Evolutionary conservation across 1,140 invertebrate species (phyloP).

Genomic region (Drosophila pectinifera): DNA sequence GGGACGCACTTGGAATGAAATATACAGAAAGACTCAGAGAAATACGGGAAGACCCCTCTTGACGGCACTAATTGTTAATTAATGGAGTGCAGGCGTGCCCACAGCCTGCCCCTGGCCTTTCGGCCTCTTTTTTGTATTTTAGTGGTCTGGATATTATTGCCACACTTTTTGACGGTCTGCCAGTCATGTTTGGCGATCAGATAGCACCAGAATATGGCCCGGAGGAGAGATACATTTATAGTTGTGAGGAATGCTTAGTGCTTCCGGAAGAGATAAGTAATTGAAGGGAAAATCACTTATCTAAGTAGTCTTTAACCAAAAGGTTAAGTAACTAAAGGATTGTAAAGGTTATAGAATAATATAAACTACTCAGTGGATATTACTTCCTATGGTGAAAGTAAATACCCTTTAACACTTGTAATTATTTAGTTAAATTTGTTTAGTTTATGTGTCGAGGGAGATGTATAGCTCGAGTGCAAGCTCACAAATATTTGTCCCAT

Average conservation of each 20-base stretch:
- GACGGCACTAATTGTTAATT: conserved; percentile 79
- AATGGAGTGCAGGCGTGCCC: conserved; percentile 71
- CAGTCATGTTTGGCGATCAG: conserved; percentile 32
- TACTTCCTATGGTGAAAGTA: too few species aligned
- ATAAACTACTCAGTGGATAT: too few species aligned
- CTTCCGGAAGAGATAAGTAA: conserved; percentile 4
- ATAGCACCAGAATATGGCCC: conserved; percentile 11
- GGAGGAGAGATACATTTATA: not conserved
- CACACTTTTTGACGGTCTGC: conserved; percentile 34
- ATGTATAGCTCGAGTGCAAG: too few species aligned
- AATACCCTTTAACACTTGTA: not conserved
- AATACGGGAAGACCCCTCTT: conserved; percentile 44
- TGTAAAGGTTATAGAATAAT: too few species aligned
- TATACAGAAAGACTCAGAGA: not conserved
- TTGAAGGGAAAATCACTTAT: conserved; percentile 2
- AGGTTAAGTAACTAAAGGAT: too few species aligned
- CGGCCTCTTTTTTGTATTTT: not conserved
- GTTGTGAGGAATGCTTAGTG: conserved; percentile 1
- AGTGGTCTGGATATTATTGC: conserved; percentile 33
- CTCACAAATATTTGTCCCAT: too few species aligned
- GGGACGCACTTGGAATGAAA: conserved; percentile 26
- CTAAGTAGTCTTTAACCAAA: too few species aligned
- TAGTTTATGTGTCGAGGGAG: not conserved
- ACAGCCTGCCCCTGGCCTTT: conserved; percentile 50
- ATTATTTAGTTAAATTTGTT: not conserved